Evolutionary conservation across 2,797 vertebrate genomes (phyloP).

Genomic region (Pampus argenteus): DNA sequence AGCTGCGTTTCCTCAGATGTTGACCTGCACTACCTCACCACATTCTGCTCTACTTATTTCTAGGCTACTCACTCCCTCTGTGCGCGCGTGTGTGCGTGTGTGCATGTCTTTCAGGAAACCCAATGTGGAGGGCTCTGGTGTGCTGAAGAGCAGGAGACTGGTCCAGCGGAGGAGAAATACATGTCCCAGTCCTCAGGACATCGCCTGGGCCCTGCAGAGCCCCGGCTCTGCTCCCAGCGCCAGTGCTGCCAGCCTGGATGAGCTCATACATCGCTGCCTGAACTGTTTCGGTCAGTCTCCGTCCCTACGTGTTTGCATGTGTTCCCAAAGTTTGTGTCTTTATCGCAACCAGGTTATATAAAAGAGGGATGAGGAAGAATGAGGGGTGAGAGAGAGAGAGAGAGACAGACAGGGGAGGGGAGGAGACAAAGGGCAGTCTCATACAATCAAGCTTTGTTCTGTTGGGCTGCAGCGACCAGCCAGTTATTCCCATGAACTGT

Average conservation of each 20-base stretch:
- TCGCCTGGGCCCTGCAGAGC: conserved; percentile 88
- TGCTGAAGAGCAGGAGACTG: conserved; percentile 74
- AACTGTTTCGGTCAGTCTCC: conserved; percentile 88
- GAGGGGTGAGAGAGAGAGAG: conserved; percentile 43
- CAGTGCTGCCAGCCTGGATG: conserved; percentile 88
- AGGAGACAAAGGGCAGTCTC: conserved; percentile 67
- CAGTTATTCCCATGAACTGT: conserved; percentile 61
- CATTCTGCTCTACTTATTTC: conserved; percentile 59
- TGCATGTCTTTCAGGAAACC: conserved; percentile 83
- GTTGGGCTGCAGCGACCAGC: conserved; percentile 54
- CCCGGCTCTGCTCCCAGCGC: conserved; percentile 78
- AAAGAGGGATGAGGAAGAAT: conserved; percentile 60
- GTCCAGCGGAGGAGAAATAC: conserved; percentile 88
- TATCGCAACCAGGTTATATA: conserved; percentile 74
- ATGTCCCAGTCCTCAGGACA: conserved; percentile 91
- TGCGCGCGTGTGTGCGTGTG: neutral
- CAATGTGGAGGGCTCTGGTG: conserved; percentile 75
- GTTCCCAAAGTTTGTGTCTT: conserved; percentile 55
- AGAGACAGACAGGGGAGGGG: conserved; percentile 22
- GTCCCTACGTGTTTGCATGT: conserved; percentile 20
- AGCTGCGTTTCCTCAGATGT: conserved; percentile 54
- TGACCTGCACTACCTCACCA: conserved; percentile 54
- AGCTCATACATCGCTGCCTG: conserved; percentile 91
- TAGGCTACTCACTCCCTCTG: conserved; percentile 30
- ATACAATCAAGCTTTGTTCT: conserved; percentile 80